Evolutionary conservation across 1,140 invertebrate species (phyloP), one percentile per base, ranked within the genome.

Genomic region (Tetraneura akinire): DNA sequence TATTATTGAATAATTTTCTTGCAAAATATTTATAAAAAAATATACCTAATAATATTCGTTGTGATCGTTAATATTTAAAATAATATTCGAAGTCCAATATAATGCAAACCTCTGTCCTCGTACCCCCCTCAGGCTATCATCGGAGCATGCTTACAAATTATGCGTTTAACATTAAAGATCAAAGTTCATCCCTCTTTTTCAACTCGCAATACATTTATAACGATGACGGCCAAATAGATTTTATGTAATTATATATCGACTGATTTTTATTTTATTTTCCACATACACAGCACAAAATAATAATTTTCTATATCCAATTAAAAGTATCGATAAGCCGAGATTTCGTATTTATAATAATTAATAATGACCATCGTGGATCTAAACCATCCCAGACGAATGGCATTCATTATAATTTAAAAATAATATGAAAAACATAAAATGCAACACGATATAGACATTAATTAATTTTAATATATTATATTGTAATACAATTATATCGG

Each of bases 241-340:
- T 70, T 26, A 70, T 49, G 66, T 49, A 70, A 70, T 49, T 49
- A 70, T 49, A 70, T 26, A 70, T 70, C 66, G 45, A 49, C 45
- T 26, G n/a, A 68, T 68, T 62, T 62, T 29, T 71, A 49, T 26
- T 76, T 57, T 76, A 49, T 76, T 76, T 57, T 60, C 73, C n/a
- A 60, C 37, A 29, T 76, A 45, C 73, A 60, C 55, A 42, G 73
- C 55, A 76, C n/a, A 55, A 74, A 76, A 23, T 55, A 11, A 60
- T 60, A 76, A 60, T 76, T 76, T 76, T 57, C 26, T 42, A 45
- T 42, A n/a, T 53, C 55, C 60, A 76, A 60, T 76, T 60, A 76
- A 76, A 74, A 32, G 10, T n/a, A 53, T 9, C n/a, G 71, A 74
- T 74, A 74, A 74, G 51, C 9, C 9, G 18, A 55, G 47, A 74